phyloP scores from a whole-genome alignment of 2,113 vertebrate genomes.

The Carassius carassius region DNA sequence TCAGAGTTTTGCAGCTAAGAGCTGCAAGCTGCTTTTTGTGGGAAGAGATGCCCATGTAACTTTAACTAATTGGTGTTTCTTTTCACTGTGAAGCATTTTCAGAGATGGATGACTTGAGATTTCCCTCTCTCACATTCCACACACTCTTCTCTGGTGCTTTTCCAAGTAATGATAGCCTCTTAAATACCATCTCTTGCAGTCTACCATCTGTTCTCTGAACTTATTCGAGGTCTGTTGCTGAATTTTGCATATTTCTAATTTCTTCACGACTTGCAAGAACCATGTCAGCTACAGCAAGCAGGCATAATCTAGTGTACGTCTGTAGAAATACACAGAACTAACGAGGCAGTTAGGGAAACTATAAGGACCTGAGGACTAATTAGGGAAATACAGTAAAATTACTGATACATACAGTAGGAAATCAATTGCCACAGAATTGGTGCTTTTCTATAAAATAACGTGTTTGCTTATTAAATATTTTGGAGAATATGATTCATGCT shows the following conservation, averaged over 20 bases:
- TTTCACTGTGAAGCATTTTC: conserved; percentile 4
- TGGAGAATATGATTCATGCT: neutral
- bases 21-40: neutral
- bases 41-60: neutral
- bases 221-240: conserved; percentile 4
- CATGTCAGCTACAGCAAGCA: neutral
- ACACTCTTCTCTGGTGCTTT: conserved; percentile 25
- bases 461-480: neutral
- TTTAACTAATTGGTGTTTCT: conserved; percentile 37
- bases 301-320: neutral
- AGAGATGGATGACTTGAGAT: conserved; percentile 29
- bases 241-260: conserved; percentile 1
- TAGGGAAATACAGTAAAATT: neutral
- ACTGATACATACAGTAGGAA: neutral
- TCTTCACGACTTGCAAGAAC: neutral
- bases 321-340: neutral
- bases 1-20: neutral
- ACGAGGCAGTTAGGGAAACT: neutral
- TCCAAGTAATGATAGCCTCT: conserved; percentile 35
- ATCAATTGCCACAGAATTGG: neutral
- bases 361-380: neutral
- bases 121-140: conserved; percentile 31
- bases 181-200: conserved; percentile 17
- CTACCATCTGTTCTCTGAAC: conserved; percentile 30
- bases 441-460: neutral